Evolutionary conservation across 1,140 invertebrate genomes (phyloP).

Genomic region (Homarus americanus): DNA sequence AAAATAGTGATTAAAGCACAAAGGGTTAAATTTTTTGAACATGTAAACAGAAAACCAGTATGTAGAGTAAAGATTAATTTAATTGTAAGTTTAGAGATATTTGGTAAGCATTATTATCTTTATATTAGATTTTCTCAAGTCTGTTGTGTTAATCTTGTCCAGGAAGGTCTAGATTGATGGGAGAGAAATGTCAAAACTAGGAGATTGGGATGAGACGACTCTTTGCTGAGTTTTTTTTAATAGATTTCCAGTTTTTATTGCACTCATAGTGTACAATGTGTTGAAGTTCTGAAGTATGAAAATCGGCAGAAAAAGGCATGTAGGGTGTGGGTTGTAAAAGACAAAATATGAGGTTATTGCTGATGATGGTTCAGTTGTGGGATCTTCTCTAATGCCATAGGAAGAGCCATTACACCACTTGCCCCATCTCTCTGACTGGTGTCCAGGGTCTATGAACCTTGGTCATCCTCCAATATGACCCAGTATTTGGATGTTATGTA

Average conservation of each 20-base stretch:
- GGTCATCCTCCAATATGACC: slow-evolving; percentile 10
- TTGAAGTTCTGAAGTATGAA: not conserved
- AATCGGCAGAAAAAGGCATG: not conserved
- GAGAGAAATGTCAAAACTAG: not conserved
- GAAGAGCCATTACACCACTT: not conserved
- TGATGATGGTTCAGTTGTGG: slow-evolving; percentile 4
- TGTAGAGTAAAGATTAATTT: too few species aligned
- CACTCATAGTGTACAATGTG: not conserved
- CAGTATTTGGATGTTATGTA: slow-evolving; percentile 13
- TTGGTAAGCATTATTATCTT: too few species aligned
- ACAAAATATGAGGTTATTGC: not conserved
- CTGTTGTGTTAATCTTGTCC: too few species aligned
- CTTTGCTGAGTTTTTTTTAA: not conserved
- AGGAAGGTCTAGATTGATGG: not conserved
- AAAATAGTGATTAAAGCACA: too few species aligned
- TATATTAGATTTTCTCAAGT: too few species aligned
- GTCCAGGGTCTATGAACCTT: not conserved
- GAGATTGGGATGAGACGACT: not conserved
- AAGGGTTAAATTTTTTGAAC: too few species aligned
- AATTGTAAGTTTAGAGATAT: too few species aligned
- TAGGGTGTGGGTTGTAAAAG: not conserved
- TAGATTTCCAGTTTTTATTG: not conserved
- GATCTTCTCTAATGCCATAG: not conserved
- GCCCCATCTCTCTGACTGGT: not conserved
- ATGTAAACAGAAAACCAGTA: too few species aligned